phyloP scores from a whole-genome alignment of 1,140 invertebrate genomes.

The Drosophila asahinai region DNA sequence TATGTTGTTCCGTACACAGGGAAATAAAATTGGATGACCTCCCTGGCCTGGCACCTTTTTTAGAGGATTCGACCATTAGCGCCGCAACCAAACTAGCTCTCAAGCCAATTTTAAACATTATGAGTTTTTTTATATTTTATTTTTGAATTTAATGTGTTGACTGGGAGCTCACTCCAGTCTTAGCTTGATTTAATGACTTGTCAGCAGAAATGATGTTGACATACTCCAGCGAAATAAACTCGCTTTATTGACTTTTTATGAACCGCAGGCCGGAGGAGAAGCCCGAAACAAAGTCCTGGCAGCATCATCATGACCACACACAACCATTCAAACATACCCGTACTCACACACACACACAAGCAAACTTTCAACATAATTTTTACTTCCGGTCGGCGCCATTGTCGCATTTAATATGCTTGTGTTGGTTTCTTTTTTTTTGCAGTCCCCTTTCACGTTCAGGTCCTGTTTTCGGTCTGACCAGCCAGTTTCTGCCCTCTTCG shows the following conservation, averaged over 20 bases:
- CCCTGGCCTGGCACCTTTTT: not conserved
- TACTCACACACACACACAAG: slow-evolving; percentile 26
- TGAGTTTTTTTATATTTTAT: slow-evolving; percentile 4
- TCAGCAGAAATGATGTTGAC: slow-evolving; percentile 75
- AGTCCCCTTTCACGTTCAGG: slow-evolving; percentile 29
- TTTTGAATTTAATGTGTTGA: slow-evolving; percentile 5
- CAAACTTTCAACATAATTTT: slow-evolving; percentile 78
- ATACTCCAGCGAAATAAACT: slow-evolving; percentile 68
- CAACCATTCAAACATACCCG: slow-evolving; percentile 40
- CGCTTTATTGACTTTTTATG: slow-evolving; percentile 81
- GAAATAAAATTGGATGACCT: slow-evolving; percentile 5
- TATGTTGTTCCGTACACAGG: not conserved
- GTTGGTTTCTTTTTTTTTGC: slow-evolving; percentile 21
- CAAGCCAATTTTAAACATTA: slow-evolving; percentile 11
- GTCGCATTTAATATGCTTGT: slow-evolving; percentile 64
- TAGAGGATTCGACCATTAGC: not conserved
- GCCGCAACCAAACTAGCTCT: not conserved
- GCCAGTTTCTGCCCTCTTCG: slow-evolving; percentile 13
- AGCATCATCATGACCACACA: slow-evolving; percentile 51
- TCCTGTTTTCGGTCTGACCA: slow-evolving; percentile 36
- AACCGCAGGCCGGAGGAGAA: slow-evolving; percentile 61
- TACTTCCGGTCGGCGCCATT: slow-evolving; percentile 77
- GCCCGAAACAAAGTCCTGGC: slow-evolving; percentile 58
- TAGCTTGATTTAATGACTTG: slow-evolving; percentile 74
- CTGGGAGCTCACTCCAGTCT: not conserved